A percentile compares a stretch with the other conserved stretches of the same genome.
Conservation (phyloP, 2,113 vertebrate genomes). For the Rhodinocichla rosea region DNA sequence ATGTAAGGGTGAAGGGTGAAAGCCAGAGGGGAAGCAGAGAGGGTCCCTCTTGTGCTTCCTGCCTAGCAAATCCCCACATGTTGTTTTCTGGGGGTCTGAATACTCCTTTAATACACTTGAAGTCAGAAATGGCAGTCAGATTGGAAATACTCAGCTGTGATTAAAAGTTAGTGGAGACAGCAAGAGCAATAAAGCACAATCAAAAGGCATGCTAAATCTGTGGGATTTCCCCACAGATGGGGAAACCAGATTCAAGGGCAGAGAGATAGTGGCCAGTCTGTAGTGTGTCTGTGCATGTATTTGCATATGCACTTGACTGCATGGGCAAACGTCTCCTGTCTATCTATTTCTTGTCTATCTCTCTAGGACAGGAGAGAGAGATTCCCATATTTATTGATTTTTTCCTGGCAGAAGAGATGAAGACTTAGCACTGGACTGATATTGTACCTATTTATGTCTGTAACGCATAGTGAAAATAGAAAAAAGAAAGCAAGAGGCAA, state of each 20-base stretch:
- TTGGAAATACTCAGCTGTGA: neutral
- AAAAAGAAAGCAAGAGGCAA: neutral
- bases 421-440: neutral
- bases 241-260: neutral
- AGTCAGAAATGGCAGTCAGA: constrained; percentile 29
- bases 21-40: neutral
- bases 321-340: neutral
- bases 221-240: neutral
- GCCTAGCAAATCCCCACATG: neutral
- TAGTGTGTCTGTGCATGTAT: neutral
- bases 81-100: neutral
- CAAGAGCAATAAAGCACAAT: neutral
- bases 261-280: neutral
- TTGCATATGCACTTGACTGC: neutral
- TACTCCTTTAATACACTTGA: neutral
- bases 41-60: neutral
- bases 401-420: neutral
- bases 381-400: neutral
- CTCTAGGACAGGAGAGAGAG: neutral
- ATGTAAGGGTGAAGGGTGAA: neutral
- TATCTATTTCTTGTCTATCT: neutral
- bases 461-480: neutral
- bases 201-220: neutral
- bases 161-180: neutral
- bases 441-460: neutral